Evolutionary conservation across 2,797 vertebrate species (phyloP).

Genomic region (Anguilla marmorata): DNA sequence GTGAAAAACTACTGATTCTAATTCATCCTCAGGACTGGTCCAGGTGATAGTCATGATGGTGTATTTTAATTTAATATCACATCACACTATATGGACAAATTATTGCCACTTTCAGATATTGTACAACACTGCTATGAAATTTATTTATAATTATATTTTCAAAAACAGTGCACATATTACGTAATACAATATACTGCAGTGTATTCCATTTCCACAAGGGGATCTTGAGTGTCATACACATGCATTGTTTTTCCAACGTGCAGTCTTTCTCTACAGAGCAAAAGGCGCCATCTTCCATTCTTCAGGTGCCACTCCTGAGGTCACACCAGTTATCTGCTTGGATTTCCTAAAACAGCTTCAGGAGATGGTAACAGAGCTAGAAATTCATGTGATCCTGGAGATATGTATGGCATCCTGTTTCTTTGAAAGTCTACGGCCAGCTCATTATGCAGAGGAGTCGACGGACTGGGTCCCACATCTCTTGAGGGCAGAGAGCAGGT

Average conservation of each 20-base stretch:
- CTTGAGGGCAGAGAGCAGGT: constrained; percentile 4
- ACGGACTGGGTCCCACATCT: background rate
- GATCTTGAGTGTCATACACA: background rate
- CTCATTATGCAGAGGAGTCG: background rate
- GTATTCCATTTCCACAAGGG: background rate
- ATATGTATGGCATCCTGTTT: background rate
- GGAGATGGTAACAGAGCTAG: background rate
- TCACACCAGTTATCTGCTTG: background rate
- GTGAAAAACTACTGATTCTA: background rate
- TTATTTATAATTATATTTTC: too few species aligned
- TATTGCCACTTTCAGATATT: background rate
- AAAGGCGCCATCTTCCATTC: background rate
- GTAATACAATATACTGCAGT: too few species aligned
- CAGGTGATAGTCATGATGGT: background rate
- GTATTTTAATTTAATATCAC: background rate
- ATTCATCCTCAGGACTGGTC: too few species aligned
- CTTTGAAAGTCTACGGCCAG: background rate
- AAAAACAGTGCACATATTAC: too few species aligned
- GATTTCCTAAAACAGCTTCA: background rate
- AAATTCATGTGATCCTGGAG: background rate
- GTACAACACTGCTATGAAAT: too few species aligned
- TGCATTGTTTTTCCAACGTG: background rate
- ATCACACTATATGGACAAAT: background rate
- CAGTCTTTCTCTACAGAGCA: background rate
- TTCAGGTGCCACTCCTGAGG: background rate